phyloP scores from a whole-genome alignment of 1,140 invertebrate species.

The Parasteatoda tepidariorum region DNA sequence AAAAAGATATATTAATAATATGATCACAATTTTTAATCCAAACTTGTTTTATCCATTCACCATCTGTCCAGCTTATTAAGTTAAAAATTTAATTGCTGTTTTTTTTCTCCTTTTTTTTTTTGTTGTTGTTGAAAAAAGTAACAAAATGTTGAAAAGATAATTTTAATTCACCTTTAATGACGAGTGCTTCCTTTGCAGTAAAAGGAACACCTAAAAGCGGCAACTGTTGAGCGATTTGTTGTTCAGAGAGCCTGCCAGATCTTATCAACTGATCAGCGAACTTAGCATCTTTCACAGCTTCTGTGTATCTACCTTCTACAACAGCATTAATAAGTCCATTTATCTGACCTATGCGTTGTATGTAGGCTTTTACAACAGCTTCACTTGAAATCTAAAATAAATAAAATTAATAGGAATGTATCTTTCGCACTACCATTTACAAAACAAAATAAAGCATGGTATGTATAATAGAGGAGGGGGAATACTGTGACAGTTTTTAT shows the following conservation, averaged over 20 bases:
- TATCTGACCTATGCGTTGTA: constrained; percentile 64
- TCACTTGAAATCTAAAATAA: constrained; percentile 60
- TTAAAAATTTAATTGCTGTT: no score
- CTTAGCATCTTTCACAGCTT: constrained; percentile 65
- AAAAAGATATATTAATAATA: no score
- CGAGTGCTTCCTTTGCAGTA: constrained; percentile 63
- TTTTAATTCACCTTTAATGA: constrained; percentile 62
- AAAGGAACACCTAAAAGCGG: constrained; percentile 65
- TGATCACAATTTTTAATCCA: no score
- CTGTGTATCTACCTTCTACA: constrained; percentile 64
- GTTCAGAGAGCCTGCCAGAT: constrained; percentile 60
- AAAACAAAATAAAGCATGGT: no score
- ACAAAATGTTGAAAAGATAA: no score
- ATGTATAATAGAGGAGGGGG: no score
- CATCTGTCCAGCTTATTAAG: no score
- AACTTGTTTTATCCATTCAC: no score
- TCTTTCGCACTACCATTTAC: no score
- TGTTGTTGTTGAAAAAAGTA: no score
- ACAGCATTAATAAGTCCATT: constrained; percentile 66
- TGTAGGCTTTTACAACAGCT: constrained; percentile 65
- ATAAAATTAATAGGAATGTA: background rate
- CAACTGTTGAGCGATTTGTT: constrained; percentile 48
- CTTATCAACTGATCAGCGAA: constrained; percentile 64
- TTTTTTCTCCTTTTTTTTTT: no score
- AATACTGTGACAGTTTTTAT: no score